Evolutionary conservation across 2,797 vertebrate species (phyloP), one percentile per base, ranked within the genome.

Genomic region (Myotis planiceps): DNA sequence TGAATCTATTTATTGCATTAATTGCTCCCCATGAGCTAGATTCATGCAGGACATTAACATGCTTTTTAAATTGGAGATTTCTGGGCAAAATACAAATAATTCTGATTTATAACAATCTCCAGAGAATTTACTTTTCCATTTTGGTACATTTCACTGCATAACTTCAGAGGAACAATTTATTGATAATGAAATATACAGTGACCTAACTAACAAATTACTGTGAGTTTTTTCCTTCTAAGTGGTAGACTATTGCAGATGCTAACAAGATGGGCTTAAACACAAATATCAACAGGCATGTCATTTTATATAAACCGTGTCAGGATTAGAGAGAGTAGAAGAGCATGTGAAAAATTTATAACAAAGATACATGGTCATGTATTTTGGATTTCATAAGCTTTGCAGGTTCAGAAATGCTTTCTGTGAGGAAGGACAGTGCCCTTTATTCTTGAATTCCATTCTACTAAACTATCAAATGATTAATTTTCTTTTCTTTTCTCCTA

Each of bases 11-110:
- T 92, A 98, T 96, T 95, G 60, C 53, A 72, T 98, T 98, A 98
- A 97, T 97, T 97, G 90, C 94, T 98, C 86, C 90, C 94, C 93
- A 81, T 96, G 84, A 97, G 79, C 97, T 98, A 98, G 68, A 98
- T 97, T 98, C 92, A 78, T 95, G 92, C 45, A 60, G 39, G 39
- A 79, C 49, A 92, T 63, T 88, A 92, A 97, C 21, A 81, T 92
- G 97, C 97, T 96, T 94, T 42, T 98, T 34, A 92, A 94, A 90
- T 86, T 86, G 88, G 90, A 96, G 45, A 95, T 95, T 96, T 90
- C 80, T 34, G 39, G 83, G 88, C 5, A 93, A 97, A 98, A 92
- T 88, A 51, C 39, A 94, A 95, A 95, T 97, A 94, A 39, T 97
- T 96, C 53, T 97, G 86, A 97, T 97, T 91, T 97, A 88, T 2